Base-by-base conservation (phyloP, 2,113 vertebrate genomes). In the Hemiprocne comata region DNA sequence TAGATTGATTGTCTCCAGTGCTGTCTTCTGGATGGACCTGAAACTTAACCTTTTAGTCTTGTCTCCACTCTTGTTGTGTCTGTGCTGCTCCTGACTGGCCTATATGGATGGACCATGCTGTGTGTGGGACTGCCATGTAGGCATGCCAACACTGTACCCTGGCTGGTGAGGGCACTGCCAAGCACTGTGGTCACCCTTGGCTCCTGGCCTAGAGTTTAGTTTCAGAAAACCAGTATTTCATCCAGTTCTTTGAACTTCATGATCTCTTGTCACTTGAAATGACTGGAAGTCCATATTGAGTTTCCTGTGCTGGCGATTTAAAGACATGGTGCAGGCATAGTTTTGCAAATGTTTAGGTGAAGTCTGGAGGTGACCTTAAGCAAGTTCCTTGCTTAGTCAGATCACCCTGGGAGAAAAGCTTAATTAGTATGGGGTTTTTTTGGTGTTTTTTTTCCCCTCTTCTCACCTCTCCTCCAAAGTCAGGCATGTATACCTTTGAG, bases 301-400 rank as follows among this genome's bases (percentile, higher is more conserved):
- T 84, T 66, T 90, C 40, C 38, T 69, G 24, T 73, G 62, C 24
- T 40, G 38, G 4, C 76, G 44, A 93, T 93, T 94, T 94, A 36
- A 65, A 38, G 17, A 12, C 46, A 71, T 14, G 8, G 17, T 31
- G 12, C 46, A 69, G 31, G 11, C 17, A 54, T 6, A 40, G 53
- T 40, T 87, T 86, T 85, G 46, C 91, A 94, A 95, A 78, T 64
- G 11, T 67, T 90, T 71, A 38, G 29, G 19, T 92, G 15, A 70
- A 72, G 21, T 85, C 87, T 92, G 53, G 15, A 87, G 21, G 40
- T 94, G 85, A 84, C 38, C 13, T n/a, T 71, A 31, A 60, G 18
- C 5, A 44, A 7, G 4, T 72, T 90, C 29, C 20, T 89, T 2
- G 14, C 55, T 64, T 89, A 81, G 21, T 66, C 34, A 71, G 57